Percentiles rank a stretch among this genome's conserved stretches.
Evolutionary conservation across 2,797 vertebrate genomes (phyloP).

Genomic region (Acomys russatus): DNA sequence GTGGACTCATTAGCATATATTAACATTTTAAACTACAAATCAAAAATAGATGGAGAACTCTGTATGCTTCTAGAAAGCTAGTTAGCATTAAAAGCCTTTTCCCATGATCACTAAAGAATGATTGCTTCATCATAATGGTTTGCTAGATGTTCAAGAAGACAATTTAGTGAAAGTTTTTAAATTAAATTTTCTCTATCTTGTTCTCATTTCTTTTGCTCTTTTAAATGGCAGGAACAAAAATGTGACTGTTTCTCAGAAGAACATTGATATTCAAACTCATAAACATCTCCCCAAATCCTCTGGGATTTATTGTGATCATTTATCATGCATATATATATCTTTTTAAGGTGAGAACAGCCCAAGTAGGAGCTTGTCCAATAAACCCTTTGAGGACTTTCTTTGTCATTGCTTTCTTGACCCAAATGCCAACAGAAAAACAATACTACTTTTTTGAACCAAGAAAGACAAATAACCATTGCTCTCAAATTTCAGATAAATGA

Average conservation of each 20-base stretch:
- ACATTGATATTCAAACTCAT: constrained; percentile 44
- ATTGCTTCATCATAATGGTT: constrained; percentile 45
- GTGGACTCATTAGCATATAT: constrained; percentile 59
- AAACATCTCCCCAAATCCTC: constrained; percentile 60
- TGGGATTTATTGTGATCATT: constrained; percentile 52
- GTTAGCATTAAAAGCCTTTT: constrained; percentile 58
- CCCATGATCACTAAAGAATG: constrained; percentile 8
- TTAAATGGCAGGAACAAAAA: constrained; percentile 44
- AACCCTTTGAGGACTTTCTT: neutral
- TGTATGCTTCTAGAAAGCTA: constrained; percentile 54
- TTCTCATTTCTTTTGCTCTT: constrained; percentile 49
- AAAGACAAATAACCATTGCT: constrained; percentile 32
- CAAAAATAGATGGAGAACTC: constrained; percentile 29
- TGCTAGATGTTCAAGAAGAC: constrained; percentile 22
- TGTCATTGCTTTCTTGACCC: constrained; percentile 44
- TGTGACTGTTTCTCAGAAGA: constrained; percentile 53
- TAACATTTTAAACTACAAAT: constrained; percentile 58
- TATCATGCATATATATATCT: constrained; percentile 35
- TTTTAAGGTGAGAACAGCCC: constrained; percentile 44
- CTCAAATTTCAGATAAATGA: constrained; percentile 44
- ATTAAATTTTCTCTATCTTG: constrained; percentile 48
- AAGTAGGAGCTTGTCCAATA: constrained; percentile 39
- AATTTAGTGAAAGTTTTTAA: constrained; percentile 49
- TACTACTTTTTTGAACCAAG: neutral
- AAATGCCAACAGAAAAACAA: constrained; percentile 53